Conservation (phyloP, 1,140 invertebrate species). For the Helicorthomorpha holstii region DNA sequence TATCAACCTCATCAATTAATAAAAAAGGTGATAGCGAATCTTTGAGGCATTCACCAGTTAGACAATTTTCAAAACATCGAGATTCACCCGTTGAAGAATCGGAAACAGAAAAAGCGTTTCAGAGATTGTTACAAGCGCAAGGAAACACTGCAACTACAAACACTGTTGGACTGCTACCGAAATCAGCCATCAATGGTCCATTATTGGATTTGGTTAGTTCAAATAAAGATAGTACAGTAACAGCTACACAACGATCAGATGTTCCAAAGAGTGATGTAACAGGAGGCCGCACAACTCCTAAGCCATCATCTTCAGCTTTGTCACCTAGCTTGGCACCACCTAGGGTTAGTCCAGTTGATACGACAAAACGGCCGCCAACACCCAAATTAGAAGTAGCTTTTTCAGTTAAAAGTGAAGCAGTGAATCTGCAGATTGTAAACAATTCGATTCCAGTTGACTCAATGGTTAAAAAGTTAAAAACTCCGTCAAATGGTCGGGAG, state of each 20-base stretch:
- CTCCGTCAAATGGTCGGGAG: too few relatives aligned
- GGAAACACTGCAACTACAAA: background rate
- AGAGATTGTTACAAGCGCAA: background rate
- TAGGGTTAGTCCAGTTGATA: background rate
- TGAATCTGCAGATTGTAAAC: too few relatives aligned
- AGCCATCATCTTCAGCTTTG: background rate
- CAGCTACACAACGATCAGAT: too few relatives aligned
- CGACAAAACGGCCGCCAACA: background rate
- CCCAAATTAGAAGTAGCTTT: background rate
- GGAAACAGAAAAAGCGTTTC: background rate
- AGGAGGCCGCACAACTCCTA: constrained; percentile 1
- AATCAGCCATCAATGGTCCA: background rate
- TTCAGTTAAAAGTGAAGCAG: too few relatives aligned
- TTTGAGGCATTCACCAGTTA: background rate
- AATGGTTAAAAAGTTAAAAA: too few relatives aligned
- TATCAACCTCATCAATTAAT: background rate
- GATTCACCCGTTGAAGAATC: background rate
- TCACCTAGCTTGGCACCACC: background rate
- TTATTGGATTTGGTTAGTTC: background rate
- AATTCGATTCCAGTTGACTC: too few relatives aligned
- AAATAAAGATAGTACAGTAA: too few relatives aligned
- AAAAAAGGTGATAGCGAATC: background rate
- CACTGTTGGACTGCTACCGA: background rate
- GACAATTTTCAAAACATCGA: background rate
- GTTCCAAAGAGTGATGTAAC: constrained; percentile 1